Evolutionary conservation across 2,888 invertebrate species (phyloP), one percentile per base, ranked within the genome.

Genomic region (Notocelia uddmanniana): DNA sequence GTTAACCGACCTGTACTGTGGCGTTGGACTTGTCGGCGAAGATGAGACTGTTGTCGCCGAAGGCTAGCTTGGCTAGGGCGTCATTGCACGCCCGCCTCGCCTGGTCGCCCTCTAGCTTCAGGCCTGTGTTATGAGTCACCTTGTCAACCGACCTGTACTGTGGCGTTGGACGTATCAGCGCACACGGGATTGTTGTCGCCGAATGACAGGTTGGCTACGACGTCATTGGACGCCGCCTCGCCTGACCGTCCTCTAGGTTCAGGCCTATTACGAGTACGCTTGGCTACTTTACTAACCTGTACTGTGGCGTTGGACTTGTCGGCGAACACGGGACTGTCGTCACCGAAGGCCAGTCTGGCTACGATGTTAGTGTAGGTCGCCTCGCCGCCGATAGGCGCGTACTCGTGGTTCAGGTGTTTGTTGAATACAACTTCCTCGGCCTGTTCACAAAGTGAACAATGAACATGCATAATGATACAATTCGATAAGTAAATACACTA

Each of bases 71-170:
- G 70, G 98, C 97, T 13, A 97, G 96, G n/a, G 95, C 95, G 78
- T 96, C 95, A 79, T 97, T 97, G 91, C 98, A 99, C 2, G 97
- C 96, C n/a, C n/a, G n/a, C n/a, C n/a, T n/a, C n/a, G n/a, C n/a
- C n/a, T n/a, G n/a, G n/a, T n/a, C n/a, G n/a, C n/a, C n/a, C n/a
- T n/a, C n/a, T n/a, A n/a, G n/a, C n/a, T n/a, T n/a, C n/a, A n/a
- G n/a, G n/a, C n/a, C 5, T 5, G 8, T 31, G 31, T 6, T n/a
- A n/a, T n/a, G 31, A 31, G 31, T 31, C 31, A 31, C 8, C 3
- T 31, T 31, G 31, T 31, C 8, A 31, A 76, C 77, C 83, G 81
- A 95, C 95, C 94, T 97, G 96, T 80, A 98, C 97, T 83, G 96
- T 96, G 73, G 95, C 95, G 86, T 95, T 96, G 8, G 96, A 90